Base-by-base conservation (phyloP, 2,888 invertebrate genomes). In the Sisyra terminalis region DNA sequence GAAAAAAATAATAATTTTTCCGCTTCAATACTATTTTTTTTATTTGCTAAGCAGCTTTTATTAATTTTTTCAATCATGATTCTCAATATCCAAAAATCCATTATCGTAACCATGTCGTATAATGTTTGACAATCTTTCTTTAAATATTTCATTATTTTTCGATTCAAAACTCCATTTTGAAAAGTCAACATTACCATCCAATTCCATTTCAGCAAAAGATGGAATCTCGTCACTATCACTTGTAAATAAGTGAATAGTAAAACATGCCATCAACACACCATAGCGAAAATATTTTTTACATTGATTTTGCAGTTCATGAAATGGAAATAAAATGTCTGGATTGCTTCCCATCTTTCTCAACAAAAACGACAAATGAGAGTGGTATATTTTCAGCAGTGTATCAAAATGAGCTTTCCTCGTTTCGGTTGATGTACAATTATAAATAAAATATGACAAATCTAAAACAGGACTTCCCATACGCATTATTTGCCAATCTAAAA, bases 111-210 rank as follows among this genome's bases (percentile, higher is more conserved):
- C 40, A 29, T 40, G 40, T 31, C 30, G 29, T 14, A 40, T 40
- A 3, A 40, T 13, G 5, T 14, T 31, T 13, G 30, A 30, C 30
- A 40, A 9, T 17, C 40, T 10, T 31, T 29, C 17, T 15, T 40
- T 40, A 13, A 30, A 40, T 1, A 31, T 9, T 13, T 40, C 40
- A 40, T 15, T 40, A 16, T 40, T 45, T 15, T 35, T 48, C 11
- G 42, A 47, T 39, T 48, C 51, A 37, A 47, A 39, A 2, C 11
- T 38, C 15, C 15, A 38, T 8, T 38, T 38, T 17, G 24, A 24
- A 24, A 24, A 24, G 7, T 24, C 24, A 5, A 24, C 24, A 24
- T 7, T 24, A 7, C 24, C 24, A 24, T 24, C 7, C 5, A 7
- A 5, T 24, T 24, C 24, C 24, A 24, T 24, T 24, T 24, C 24